Evolutionary conservation across 2,113 vertebrate species (phyloP).

Genomic region (Tenrec ecaudatus): DNA sequence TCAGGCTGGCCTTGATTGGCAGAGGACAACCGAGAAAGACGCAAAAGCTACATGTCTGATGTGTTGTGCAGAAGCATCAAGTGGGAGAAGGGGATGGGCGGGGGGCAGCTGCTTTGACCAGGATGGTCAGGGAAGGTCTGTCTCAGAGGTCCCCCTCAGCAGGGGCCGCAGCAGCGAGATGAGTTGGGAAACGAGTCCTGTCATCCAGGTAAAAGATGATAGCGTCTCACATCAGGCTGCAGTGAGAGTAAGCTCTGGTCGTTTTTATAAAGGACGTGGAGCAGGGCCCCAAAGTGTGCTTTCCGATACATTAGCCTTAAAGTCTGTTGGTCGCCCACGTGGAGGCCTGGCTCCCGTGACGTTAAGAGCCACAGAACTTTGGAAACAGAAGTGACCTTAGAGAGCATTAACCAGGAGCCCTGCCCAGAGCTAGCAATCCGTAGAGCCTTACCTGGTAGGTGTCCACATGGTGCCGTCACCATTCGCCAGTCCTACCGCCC

Average conservation of each 20-base stretch:
- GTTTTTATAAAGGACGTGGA: not conserved
- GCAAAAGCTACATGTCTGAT: not conserved
- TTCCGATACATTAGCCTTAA: not conserved
- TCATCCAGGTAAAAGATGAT: not conserved
- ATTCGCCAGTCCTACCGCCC: not conserved
- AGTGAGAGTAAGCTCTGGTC: not conserved
- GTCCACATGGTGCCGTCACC: not conserved
- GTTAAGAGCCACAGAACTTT: not conserved
- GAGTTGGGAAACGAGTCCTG: not conserved
- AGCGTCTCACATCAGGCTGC: not conserved
- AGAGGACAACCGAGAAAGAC: not conserved
- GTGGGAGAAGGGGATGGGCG: not conserved
- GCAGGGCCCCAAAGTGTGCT: not conserved
- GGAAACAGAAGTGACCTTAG: not conserved
- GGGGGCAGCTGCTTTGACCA: not conserved
- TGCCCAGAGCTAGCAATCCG: too few relatives aligned
- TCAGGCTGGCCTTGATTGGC: not conserved
- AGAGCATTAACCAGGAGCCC: not conserved
- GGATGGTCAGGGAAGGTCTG: not conserved
- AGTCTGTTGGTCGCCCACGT: not conserved
- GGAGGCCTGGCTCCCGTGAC: not conserved
- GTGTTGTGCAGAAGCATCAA: not conserved
- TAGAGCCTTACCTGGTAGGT: not conserved
- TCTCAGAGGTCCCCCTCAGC: rapidly evolving
- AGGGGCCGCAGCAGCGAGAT: not conserved